Base-by-base conservation (phyloP, 2,888 invertebrate genomes). In the Cheilosia pagana region DNA sequence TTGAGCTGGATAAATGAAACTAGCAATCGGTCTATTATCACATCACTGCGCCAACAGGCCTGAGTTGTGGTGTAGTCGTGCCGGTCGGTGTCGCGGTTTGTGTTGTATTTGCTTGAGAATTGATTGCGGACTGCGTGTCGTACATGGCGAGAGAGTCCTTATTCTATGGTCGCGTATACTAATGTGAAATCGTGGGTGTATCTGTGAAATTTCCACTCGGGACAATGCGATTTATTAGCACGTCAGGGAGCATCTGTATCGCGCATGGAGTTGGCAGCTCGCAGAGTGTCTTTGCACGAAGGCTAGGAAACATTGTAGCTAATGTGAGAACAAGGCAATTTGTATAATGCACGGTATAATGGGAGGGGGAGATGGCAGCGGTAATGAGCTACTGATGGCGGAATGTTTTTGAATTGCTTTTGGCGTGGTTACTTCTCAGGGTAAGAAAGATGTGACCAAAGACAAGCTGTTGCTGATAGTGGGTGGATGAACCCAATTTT, bases 141-240 rank as follows among this genome's bases (percentile, higher is more conserved):
- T 28, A 55, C 25, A 60, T 35, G 35, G 16, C 0, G 16, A 16
- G 28, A 35, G 21, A 41, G 60, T 60, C 5, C 43, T 21, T 45
- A 31, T 41, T 65, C 6, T 19, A 1, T 12, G 12, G 16, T 59
- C 62, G 12, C n/a, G 16, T 35, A 10, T 57, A 35, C 53, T 77
- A 78, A 82, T 78, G 82, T 72, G 82, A 82, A 67, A 72, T 53
- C 78, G 82, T 82, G 78, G 82, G 82, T 78, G 77, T 78, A 82
- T 82, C 82, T 77, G 63, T 71, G 43, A 53, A 77, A 59, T 63
- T 71, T 71, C 59, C 25, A 77, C 53, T 52, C 60, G 60, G 43
- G 65, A 60, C 59, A 53, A 48, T 65, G 53, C 71, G 59, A 81
- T 77, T 77, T 81, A 77, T 81, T 81, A 45, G 70, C 43, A 77